Percentiles rank a stretch among this genome's conserved stretches.
phyloP scores from a whole-genome alignment of 2,888 invertebrate species.

The Tenthredo notha region DNA sequence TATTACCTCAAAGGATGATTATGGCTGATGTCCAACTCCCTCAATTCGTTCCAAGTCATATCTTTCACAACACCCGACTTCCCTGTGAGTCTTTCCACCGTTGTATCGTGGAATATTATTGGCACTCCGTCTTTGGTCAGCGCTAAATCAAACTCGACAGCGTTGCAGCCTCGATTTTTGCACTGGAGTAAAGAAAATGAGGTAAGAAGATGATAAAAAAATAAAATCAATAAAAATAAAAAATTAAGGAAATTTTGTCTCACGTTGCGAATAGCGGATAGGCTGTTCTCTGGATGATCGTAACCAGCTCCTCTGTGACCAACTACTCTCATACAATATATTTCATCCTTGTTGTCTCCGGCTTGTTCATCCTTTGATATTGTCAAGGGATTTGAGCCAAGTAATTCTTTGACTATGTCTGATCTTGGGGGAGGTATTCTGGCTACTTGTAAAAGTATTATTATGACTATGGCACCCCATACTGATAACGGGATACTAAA shows the following conservation, averaged over 20 bases:
- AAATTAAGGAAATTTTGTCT: no score
- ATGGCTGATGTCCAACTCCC: slow-evolving; percentile 83
- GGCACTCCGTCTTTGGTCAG: slow-evolving; percentile 88
- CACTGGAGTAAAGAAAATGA: slow-evolving; percentile 80
- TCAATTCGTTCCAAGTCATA: slow-evolving; percentile 84
- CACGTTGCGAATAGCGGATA: slow-evolving; percentile 85
- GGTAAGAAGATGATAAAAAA: not conserved
- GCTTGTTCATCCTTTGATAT: slow-evolving; percentile 60
- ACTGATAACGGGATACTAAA: slow-evolving; percentile 72
- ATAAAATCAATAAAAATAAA: not conserved
- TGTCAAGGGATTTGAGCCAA: slow-evolving; percentile 71
- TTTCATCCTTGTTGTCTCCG: slow-evolving; percentile 54
- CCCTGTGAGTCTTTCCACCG: slow-evolving; percentile 84
- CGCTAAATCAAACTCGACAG: slow-evolving; percentile 89
- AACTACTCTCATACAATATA: slow-evolving; percentile 81
- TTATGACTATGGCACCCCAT: slow-evolving; percentile 68
- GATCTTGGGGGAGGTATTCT: slow-evolving; percentile 69
- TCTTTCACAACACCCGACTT: slow-evolving; percentile 80
- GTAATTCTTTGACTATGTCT: slow-evolving; percentile 67
- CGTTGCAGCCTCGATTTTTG: slow-evolving; percentile 85
- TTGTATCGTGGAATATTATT: slow-evolving; percentile 88
- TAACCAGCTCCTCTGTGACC: slow-evolving; percentile 88
- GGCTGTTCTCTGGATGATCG: slow-evolving; percentile 91
- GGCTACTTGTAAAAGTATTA: slow-evolving; percentile 64
- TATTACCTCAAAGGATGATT: slow-evolving; percentile 85